Conservation (phyloP, 2,888 invertebrate genomes). For the Gortyna flavago region DNA sequence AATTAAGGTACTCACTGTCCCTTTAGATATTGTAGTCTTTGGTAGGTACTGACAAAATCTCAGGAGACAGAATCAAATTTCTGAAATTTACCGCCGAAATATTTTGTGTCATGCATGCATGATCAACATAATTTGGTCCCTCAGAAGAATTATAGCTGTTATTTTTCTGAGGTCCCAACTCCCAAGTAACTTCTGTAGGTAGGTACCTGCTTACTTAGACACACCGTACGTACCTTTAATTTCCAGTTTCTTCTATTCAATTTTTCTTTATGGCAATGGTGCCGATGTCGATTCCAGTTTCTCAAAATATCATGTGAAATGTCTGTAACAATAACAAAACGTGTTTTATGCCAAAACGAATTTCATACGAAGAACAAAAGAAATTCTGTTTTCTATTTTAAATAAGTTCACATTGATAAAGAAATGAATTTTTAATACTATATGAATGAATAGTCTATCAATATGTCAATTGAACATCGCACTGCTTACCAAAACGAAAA, state of each 20-base stretch:
- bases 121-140: not conserved
- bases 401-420: not conserved
- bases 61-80: not conserved
- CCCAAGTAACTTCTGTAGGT: not conserved
- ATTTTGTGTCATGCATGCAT: not conserved
- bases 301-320: not conserved
- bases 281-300: no score
- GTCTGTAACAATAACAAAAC: not conserved
- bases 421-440: not conserved
- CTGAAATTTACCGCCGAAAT: slow-evolving; percentile 27
- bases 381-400: not conserved
- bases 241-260: not conserved
- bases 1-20: not conserved
- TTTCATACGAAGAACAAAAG: not conserved
- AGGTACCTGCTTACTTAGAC: no score
- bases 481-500: not conserved
- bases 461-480: not conserved
- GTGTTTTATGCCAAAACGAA: not conserved
- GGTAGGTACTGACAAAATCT: no score
- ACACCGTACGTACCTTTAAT: slow-evolving; percentile 21
- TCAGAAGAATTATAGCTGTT: slow-evolving; percentile 7
- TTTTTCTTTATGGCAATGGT: no score
- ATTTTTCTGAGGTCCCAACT: not conserved
- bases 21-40: no score
- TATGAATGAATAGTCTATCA: not conserved